Conservation (phyloP, 2,113 vertebrate species). For the Myotis brandtii region DNA sequence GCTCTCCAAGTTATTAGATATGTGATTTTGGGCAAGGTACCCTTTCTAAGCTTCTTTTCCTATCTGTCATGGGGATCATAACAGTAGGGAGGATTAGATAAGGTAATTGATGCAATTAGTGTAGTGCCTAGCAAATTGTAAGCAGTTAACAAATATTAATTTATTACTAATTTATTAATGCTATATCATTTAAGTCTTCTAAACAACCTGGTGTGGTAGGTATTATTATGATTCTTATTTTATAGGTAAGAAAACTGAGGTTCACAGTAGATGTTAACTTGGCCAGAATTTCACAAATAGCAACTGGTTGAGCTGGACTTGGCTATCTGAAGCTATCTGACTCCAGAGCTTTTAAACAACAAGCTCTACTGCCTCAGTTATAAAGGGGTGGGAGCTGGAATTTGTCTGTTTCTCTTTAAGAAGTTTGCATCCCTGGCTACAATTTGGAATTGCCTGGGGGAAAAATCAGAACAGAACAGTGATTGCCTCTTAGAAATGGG, state of each 20-base stretch:
- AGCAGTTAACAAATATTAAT: slow-evolving; percentile 6
- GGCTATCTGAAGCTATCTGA: neutral
- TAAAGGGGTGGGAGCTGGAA: neutral
- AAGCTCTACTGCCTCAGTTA: neutral
- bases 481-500: neutral
- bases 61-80: neutral
- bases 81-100: neutral
- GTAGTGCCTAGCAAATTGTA: slow-evolving; percentile 33
- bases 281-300: neutral
- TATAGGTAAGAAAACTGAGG: neutral
- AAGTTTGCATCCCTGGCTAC: neutral
- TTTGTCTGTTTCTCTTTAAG: neutral
- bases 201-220: neutral
- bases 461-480: slow-evolving; percentile 7
- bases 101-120: slow-evolving; percentile 24
- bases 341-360: neutral
- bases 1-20: slow-evolving; percentile 33
- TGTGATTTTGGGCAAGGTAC: slow-evolving; percentile 36
- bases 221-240: slow-evolving; percentile 27
- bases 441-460: slow-evolving; percentile 9
- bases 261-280: neutral
- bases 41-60: neutral
- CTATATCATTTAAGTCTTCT: slow-evolving; percentile 30
- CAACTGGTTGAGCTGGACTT: slow-evolving; percentile 9
- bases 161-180: slow-evolving; percentile 43